Percentiles rank a stretch among this genome's conserved stretches.
Conservation (phyloP, 2,888 invertebrate genomes). For the Monopis laevigella region DNA sequence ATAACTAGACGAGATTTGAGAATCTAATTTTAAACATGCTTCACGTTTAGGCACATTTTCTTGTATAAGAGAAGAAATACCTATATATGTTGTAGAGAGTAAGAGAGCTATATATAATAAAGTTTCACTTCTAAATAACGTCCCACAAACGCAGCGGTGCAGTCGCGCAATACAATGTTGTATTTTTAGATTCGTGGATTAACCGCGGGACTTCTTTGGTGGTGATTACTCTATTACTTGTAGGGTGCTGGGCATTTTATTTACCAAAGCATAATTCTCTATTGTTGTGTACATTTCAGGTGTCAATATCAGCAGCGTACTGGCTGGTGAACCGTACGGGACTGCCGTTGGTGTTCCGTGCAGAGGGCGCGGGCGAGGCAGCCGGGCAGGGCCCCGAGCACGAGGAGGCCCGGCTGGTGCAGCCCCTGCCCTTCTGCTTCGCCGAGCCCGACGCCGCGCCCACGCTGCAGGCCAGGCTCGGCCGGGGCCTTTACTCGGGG, state of each 20-base stretch:
- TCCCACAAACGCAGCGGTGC: neutral
- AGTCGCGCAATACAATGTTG: neutral
- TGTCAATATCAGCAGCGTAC: constrained; percentile 84
- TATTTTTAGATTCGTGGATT: neutral
- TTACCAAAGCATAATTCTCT: too few species aligned
- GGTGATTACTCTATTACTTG: too few species aligned
- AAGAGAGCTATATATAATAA: too few species aligned
- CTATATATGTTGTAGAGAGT: too few species aligned
- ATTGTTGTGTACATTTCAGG: too few species aligned
- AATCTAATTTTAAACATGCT: too few species aligned
- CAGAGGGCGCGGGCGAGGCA: constrained; percentile 82
- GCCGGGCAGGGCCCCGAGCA: constrained; percentile 95
- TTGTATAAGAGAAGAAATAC: too few species aligned
- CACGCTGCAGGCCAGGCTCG: constrained; percentile 80
- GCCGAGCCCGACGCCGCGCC: constrained; percentile 88
- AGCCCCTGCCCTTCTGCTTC: constrained; percentile 93
- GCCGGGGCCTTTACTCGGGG: constrained; percentile 65
- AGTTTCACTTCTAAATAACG: too few species aligned
- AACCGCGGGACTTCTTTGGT: too few species aligned
- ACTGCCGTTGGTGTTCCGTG: constrained; percentile 93
- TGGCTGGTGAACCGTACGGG: constrained; percentile 98
- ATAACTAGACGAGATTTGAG: too few species aligned
- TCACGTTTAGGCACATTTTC: too few species aligned
- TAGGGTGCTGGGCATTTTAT: too few species aligned
- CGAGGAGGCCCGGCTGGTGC: constrained; percentile 91